Conservation (phyloP, 2,797 vertebrate species). For the Danio albolineatus region DNA sequence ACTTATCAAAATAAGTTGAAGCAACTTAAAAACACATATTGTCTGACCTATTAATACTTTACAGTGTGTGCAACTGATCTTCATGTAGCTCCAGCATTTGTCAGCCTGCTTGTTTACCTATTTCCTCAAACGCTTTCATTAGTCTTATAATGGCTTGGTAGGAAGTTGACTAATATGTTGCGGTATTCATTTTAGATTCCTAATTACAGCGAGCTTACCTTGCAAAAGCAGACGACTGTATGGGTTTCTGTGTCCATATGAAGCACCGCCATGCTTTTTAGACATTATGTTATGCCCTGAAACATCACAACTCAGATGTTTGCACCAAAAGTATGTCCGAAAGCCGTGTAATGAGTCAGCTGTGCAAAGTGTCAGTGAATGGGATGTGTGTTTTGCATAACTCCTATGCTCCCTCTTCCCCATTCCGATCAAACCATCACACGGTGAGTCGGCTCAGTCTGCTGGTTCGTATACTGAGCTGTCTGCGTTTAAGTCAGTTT, state of each 20-base stretch:
- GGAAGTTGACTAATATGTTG: constrained; percentile 13
- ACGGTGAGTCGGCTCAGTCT: background rate
- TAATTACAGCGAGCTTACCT: background rate
- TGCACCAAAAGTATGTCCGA: constrained; percentile 3
- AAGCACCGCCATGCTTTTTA: background rate
- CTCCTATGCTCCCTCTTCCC: constrained; percentile 40
- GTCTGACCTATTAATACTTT: too few relatives aligned
- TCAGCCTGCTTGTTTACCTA: too few relatives aligned
- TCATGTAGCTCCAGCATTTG: too few relatives aligned
- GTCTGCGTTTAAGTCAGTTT: constrained; percentile 1
- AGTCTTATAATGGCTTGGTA: background rate
- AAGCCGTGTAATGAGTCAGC: constrained; percentile 29
- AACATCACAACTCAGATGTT: constrained; percentile 7
- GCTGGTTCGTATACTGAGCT: background rate
- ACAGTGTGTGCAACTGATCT: too few relatives aligned
- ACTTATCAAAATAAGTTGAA: too few relatives aligned
- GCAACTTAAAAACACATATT: too few relatives aligned
- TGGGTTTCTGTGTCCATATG: background rate
- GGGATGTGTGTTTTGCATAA: constrained; percentile 43
- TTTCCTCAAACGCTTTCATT: too few relatives aligned
- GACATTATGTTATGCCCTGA: background rate
- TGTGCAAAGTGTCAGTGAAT: constrained; percentile 14
- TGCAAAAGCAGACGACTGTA: background rate
- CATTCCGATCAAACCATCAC: constrained; percentile 27
- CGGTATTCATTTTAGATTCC: background rate